phyloP scores from a whole-genome alignment of 2,888 invertebrate species.

The Nephrotoma guestfalica region DNA sequence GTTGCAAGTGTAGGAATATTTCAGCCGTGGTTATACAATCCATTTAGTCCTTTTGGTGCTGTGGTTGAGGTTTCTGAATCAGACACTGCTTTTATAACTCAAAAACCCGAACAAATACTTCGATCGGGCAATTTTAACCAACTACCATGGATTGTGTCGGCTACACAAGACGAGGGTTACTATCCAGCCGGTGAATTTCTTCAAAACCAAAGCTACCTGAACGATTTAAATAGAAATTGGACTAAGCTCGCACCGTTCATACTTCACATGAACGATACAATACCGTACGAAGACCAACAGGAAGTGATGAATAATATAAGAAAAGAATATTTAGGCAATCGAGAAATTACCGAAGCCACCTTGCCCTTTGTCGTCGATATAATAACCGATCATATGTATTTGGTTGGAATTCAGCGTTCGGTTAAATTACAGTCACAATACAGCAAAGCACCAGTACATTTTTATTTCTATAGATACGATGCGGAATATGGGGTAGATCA shows the following conservation, averaged over 20 bases:
- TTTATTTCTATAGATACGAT: slow-evolving; percentile 48
- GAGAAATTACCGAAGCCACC: slow-evolving; percentile 35
- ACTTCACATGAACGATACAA: slow-evolving; percentile 45
- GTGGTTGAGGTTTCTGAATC: slow-evolving; percentile 42
- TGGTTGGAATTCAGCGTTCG: slow-evolving; percentile 41
- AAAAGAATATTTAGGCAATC: slow-evolving; percentile 38
- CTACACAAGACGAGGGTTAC: slow-evolving; percentile 56
- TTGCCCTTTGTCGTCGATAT: slow-evolving; percentile 34
- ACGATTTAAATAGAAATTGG: slow-evolving; percentile 41
- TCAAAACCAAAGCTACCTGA: slow-evolving; percentile 31
- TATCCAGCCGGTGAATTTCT: slow-evolving; percentile 43
- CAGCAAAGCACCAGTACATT: slow-evolving; percentile 43
- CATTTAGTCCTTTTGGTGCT: slow-evolving; percentile 59
- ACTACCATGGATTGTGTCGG: slow-evolving; percentile 53
- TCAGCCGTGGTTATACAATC: slow-evolving; percentile 42
- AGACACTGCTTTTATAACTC: slow-evolving; percentile 45
- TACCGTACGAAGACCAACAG: slow-evolving; percentile 33
- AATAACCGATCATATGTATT: slow-evolving; percentile 49
- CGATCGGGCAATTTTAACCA: slow-evolving; percentile 43
- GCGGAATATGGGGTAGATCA: slow-evolving; percentile 42
- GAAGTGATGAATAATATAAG: slow-evolving; percentile 37
- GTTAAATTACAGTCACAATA: slow-evolving; percentile 41
- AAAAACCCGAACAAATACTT: slow-evolving; percentile 48
- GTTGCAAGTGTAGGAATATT: slow-evolving; percentile 33
- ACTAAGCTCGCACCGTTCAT: slow-evolving; percentile 43